Evolutionary conservation across 2,113 vertebrate genomes (phyloP), one percentile per base, ranked within the genome.

Genomic region (Gopherus flavomarginatus): DNA sequence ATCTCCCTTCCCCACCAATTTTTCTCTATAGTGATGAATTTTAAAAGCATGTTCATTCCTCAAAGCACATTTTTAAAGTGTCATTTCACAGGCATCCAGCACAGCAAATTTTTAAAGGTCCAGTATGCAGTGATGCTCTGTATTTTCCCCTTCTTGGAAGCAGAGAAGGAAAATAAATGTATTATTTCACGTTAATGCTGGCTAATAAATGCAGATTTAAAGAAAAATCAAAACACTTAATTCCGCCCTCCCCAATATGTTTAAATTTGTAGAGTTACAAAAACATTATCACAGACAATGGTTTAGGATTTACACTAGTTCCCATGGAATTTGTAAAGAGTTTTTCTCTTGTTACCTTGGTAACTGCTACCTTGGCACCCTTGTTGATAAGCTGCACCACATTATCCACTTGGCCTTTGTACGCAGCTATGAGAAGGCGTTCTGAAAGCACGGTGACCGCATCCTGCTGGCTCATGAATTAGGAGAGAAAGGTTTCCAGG

Each of bases 391-490:
- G 99, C 98, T 99, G 99, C 97, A 99, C 99, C 98, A 99, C 99
- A 99, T 99, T 99, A 98, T 99, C 99, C 13, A 98, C 98, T 97
- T 99, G 99, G 97, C 99, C 99, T 98, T 99, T 99, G 98, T 99
- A 99, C 5, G 99, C 99, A 26, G 99, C 99, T 99, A 99, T 94
- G 83, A 99, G 99, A 98, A 99, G 99, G 98, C 99, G 99, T 99
- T 99, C 99, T 92, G 99, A 99, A 98, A 99, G 99, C 96, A 98
- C 99, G 9, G 99, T 99, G 98, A 99, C 99, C 96, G 98, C 99
- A 99, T 99, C 99, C 98, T 99, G 99, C 99, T 99, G 99, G 99
- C 99, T 99, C 99, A 99, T 99, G 99, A 99, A 99, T 99, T 98
- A 98, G 98, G 87, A 98, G 95, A 97, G 97, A 97, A 96, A 97